Evolutionary conservation across 1,140 invertebrate species (phyloP), one percentile per base, ranked within the genome.

Genomic region (Calephelis nemesis): DNA sequence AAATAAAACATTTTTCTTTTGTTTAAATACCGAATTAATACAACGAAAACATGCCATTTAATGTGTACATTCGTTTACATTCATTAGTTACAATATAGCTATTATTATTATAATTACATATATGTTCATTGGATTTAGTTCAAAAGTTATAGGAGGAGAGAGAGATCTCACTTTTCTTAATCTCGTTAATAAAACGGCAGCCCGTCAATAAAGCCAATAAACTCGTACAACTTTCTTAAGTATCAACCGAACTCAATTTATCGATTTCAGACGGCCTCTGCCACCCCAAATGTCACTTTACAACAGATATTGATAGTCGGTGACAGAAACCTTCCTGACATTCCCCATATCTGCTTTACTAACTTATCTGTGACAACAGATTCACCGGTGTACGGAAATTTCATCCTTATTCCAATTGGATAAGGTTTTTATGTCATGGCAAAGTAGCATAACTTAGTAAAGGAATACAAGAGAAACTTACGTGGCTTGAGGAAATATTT

Each of bases 271-370:
- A 74, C 77, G 81, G 75, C 81, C 83, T 87, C 76, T 83, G 79
- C 81, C 83, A 88, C 87, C 85, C 87, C 71, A 85, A 84, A 88
- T 78, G 82, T 89, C 85, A 89, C 74, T 85, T 87, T 87, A 84
- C 78, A 82, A 70, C 71, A 76, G 79, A 85, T 90, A 90, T 88
- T 90, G 87, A 90, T 90, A 90, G 87, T 81, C 82, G 84, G 76
- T 85, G 85, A 88, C 87, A 90, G 78, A 71, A 75, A 71, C 71
- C 70, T 74, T 73, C 63, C 78, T 81, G 82, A 77, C 82, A 67
- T 82, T 78, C 84, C 81, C 82, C 71, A 76, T 68, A 80, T 71
- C 75, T 74, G 66, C 75, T 76, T 77, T 72, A 76, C 72, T 65
- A 48, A 67, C 65, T 68, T 65, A 70, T 75, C 69, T 71, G 75